Evolutionary conservation across 64 coral and sea anemone species (phyloP).

Genomic region (Hydrozoanthus tunicans): DNA sequence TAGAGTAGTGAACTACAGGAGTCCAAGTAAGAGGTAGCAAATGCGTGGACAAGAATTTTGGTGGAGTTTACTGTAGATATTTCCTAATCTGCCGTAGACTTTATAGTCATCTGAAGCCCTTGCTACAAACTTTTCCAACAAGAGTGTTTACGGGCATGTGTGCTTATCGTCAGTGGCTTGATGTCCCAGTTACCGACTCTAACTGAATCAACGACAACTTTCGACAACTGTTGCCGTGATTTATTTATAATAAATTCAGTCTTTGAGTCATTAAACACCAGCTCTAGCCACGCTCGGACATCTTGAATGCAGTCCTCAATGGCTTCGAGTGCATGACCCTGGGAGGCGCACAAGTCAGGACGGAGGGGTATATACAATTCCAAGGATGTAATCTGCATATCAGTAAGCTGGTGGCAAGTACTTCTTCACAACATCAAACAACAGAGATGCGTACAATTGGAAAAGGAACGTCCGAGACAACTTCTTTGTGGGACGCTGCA

Average conservation of each 20-base stretch:
- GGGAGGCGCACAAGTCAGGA: background rate
- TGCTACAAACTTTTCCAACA: background rate
- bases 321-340: background rate
- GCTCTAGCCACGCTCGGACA: slow-evolving; percentile 16
- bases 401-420: background rate
- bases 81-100: slow-evolving; percentile 29
- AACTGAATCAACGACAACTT: slow-evolving; percentile 7
- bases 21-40: slow-evolving; percentile 58
- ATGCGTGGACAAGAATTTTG: slow-evolving; percentile 56
- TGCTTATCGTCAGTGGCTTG: slow-evolving; percentile 14
- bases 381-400: background rate
- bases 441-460: background rate
- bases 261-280: slow-evolving; percentile 26
- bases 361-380: background rate
- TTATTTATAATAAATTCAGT: slow-evolving; percentile 20
- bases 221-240: slow-evolving; percentile 9
- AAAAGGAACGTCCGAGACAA: background rate
- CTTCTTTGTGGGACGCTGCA: too few relatives aligned
- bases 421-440: background rate
- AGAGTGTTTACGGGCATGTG: background rate
- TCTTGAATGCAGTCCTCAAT: slow-evolving; percentile 12
- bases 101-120: slow-evolving; percentile 18
- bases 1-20: slow-evolving; percentile 19
- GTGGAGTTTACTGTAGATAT: slow-evolving; percentile 48
- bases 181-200: slow-evolving; percentile 21